Base-by-base conservation (phyloP, 2,888 invertebrate species). In the Conus canariensis region DNA sequence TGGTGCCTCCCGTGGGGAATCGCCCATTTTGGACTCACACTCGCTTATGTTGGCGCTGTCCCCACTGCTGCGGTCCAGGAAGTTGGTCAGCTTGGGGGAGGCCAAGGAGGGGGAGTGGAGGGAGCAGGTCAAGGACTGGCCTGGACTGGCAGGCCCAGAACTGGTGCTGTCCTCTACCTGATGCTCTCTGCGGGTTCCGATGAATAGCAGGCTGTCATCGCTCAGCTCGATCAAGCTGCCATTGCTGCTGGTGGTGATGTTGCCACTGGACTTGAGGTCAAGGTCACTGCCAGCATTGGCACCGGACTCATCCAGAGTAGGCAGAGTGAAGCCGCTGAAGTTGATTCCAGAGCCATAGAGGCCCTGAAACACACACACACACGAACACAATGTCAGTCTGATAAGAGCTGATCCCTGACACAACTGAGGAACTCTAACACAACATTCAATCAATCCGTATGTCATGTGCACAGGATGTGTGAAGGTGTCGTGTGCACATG, bases 1-100 rank as follows among this genome's bases (percentile, higher is more conserved):
- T 19, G 74, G 67, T 22, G 67, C 82, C 25, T 60, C 89, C 67
- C 88, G 92, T 56, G 91, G 92, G 56, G 92, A 92, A 88, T 93
- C 93, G 88, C 92, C 93, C 91, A 94, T 95, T 90, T 94, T 94
- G 93, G 93, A 93, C 90, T 95, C 95, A 58, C 93, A 92, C 91
- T 95, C 95, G 87, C 95, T 95, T 74, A 94, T 94, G 87, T 94
- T 94, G 67, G 95, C 95, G 88, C 94, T 94, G 91, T 95, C 95
- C 16, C 94, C 94, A 91, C 95, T 95, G 85, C 92, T 93, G 90
- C 93, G 92, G 90, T 94, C 94, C 88, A 92, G 88, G 59, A 91
- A 90, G 64, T 86, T 85, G 85, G 56, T 90, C 85, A 83, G 87
- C 85, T 82, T 89, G 60, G 82, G 70, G 56, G 88, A 59, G 59